Evolutionary conservation across 2,797 vertebrate species (phyloP), one percentile per base, ranked within the genome.

Genomic region (Hyperoplus immaculatus): DNA sequence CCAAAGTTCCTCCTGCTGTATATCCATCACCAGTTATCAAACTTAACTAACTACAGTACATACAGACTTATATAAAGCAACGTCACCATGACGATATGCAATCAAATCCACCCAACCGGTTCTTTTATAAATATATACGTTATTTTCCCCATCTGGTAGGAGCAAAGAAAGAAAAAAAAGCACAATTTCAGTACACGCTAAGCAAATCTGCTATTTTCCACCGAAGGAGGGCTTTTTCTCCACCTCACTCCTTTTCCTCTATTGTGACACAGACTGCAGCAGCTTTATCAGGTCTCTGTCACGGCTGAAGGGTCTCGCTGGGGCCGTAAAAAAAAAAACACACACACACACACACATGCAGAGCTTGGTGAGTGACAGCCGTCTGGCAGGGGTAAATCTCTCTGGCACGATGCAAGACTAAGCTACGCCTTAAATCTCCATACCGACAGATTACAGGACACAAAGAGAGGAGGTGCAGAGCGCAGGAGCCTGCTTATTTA

Each of bases 271-370:
- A 46, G 73, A 68, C 73, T 81, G 81, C 77, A 69, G 76, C 59
- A 85, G 91, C 65, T 86, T 90, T 83, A 91, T 92, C 92, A 75
- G 80, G 89, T 90, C 88, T 88, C 82, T 85, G 90, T 92, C 90
- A 92, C 46, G 18, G 91, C 80, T 92, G 87, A 92, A 68, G 79
- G 82, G 84, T 89, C 92, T 91, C 69, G 13, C 70, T 15, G 81
- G 80, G 72, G 74, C 82, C 46, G 50, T 81, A 67, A 80, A 78
- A 85, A 82, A 59, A 64, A 11, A 65, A 2, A 59, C 39, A 42
- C 14, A 55, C 61, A 55, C 7, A 68, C 39, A 39, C 39, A 62
- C 41, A 54, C 50, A 51, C 49, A 62, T 3, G 18, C 59, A 57
- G 36, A 59, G 77, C 74, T 77, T 4, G 4, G 50, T 80, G 83